Conservation (phyloP, 2,888 invertebrate species). For the Caenorhabditis parvicauda region DNA sequence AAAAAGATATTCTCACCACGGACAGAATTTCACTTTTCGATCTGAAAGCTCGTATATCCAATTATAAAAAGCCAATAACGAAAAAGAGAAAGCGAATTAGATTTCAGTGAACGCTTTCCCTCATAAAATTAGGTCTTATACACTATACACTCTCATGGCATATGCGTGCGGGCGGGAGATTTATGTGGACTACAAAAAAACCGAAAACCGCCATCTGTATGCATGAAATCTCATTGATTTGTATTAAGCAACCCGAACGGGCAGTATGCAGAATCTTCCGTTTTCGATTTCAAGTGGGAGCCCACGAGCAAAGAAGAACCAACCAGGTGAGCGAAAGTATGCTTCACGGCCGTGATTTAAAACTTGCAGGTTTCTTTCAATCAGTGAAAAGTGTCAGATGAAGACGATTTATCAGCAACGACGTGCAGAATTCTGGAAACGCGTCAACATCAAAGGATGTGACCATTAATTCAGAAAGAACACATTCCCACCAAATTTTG, state of each 20-base stretch:
- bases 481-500: too few species aligned
- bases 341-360: neutral
- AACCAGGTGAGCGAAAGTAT: constrained; percentile 6
- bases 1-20: too few species aligned
- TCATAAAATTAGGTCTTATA: too few species aligned
- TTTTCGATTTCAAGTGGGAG: constrained; percentile 53
- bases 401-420: constrained; percentile 33
- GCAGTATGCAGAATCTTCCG: constrained; percentile 42
- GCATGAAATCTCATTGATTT: neutral
- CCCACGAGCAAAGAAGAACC: constrained; percentile 34
- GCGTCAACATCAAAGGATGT: constrained; percentile 16
- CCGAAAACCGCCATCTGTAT: neutral
- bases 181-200: neutral
- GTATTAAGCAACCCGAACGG: constrained; percentile 55
- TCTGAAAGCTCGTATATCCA: too few species aligned
- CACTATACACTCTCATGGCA: too few species aligned
- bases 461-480: too few species aligned
- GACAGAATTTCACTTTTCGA: too few species aligned
- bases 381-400: constrained; percentile 45
- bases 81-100: too few species aligned
- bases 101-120: too few species aligned
- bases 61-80: too few species aligned
- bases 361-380: constrained; percentile 23
- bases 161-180: too few species aligned
- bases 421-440: constrained; percentile 45